These are phyloP conservation scores for Dicyrtomina minuta DNA, from an alignment of 2,888 invertebrate genomes.

Conservation along the genomic window DNA sequence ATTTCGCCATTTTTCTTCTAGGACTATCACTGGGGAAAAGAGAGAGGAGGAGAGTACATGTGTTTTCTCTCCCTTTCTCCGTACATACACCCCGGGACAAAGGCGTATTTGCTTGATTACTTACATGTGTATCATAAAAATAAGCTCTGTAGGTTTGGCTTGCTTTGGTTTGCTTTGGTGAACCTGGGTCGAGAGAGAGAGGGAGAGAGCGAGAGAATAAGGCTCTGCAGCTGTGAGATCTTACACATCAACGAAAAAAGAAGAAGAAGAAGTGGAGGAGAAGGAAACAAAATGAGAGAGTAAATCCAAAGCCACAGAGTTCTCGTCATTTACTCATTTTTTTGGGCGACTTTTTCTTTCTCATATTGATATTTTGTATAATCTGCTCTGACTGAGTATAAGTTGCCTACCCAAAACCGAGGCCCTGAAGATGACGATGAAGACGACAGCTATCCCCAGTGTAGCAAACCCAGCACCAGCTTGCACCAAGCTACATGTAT, in stretches of 20 bases:
- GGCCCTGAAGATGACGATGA: too few species aligned
- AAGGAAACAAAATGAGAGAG: neutral
- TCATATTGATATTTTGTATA: neutral
- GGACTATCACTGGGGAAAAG: slow-evolving; percentile 12
- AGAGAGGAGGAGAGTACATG: neutral
- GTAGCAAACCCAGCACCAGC: too few species aligned
- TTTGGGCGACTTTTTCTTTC: slow-evolving; percentile 1
- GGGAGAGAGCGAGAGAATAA: neutral
- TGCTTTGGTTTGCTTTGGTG: neutral
- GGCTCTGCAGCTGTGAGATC: slow-evolving; percentile 10
- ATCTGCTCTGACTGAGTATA: slow-evolving; percentile 11
- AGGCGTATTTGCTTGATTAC: slow-evolving; percentile 11
- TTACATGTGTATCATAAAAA: slow-evolving; percentile 19
- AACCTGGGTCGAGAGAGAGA: neutral
- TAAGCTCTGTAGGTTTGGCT: slow-evolving; percentile 13
- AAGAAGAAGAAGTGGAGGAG: neutral
- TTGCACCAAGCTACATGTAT: too few species aligned
- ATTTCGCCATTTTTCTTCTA: slow-evolving; percentile 30
- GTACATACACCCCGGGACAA: neutral
- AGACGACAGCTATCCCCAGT: too few species aligned
- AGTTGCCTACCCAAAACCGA: too few species aligned
- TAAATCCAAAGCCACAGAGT: neutral
- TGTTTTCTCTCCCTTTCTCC: too few species aligned
- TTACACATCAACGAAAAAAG: neutral
- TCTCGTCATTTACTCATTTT: neutral